These are phyloP conservation scores for Rhinolophus ferrumequinum DNA, from an alignment of 2,113 vertebrate species.

Conservation along the genomic window DNA sequence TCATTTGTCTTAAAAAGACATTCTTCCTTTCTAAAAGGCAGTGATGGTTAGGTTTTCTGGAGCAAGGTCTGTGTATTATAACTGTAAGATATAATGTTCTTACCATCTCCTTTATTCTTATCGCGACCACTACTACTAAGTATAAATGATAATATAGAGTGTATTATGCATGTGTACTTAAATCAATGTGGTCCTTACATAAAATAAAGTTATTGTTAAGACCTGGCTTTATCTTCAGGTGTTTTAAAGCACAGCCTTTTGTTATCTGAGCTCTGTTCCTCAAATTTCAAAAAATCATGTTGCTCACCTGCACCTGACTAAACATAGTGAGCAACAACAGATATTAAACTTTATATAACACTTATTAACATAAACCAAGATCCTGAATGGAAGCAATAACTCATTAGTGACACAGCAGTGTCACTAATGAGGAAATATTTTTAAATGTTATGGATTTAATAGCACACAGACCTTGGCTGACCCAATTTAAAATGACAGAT, in stretches of 20 bases:
- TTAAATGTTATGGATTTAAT: conserved; percentile 75
- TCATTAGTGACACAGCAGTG: background rate
- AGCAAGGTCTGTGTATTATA: background rate
- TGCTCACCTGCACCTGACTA: conserved; percentile 28
- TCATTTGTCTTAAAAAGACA: background rate
- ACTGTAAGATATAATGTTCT: background rate
- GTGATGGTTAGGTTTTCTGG: background rate
- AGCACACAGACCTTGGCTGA: conserved; percentile 71
- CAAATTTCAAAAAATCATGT: conserved; percentile 48
- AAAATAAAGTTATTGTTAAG: background rate
- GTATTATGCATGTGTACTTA: background rate
- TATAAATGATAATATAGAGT: background rate
- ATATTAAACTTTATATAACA: conserved; percentile 75
- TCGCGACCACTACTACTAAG: background rate
- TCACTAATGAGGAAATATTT: conserved; percentile 79
- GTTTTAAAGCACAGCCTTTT: background rate
- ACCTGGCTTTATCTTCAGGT: background rate
- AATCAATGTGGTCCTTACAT: background rate
- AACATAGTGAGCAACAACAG: conserved; percentile 71
- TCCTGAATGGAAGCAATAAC: conserved; percentile 68
- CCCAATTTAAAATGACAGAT: conserved; percentile 76
- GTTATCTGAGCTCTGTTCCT: background rate
- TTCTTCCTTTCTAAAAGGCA: background rate
- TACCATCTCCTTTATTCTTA: background rate
- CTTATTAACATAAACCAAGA: conserved; percentile 73